These are phyloP conservation scores for Lepidurus arcticus DNA, from an alignment of 1,140 invertebrate species.

Conservation along the genomic window DNA sequence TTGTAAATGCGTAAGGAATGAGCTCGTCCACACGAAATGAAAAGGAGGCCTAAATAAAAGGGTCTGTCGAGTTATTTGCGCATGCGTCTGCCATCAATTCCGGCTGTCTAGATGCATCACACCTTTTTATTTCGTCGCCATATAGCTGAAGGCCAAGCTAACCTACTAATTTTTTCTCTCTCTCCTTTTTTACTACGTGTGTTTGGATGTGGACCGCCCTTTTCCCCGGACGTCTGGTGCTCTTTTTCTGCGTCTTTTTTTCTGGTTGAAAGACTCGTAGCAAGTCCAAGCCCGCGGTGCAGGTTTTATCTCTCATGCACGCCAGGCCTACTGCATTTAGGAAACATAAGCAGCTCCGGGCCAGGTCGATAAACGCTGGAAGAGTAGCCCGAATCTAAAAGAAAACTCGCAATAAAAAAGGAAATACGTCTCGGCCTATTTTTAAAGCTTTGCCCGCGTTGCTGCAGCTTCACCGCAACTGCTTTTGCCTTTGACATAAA, in stretches of 20 bases:
- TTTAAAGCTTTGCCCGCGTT: too few species aligned
- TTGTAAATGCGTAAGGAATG: too few species aligned
- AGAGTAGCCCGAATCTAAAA: background rate
- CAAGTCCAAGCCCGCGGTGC: background rate
- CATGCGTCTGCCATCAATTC: too few species aligned
- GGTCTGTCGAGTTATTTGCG: too few species aligned
- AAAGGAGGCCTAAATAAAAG: too few species aligned
- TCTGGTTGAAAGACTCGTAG: background rate
- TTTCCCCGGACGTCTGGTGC: background rate
- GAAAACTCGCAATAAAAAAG: background rate
- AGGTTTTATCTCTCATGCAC: constrained; percentile 18
- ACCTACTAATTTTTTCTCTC: background rate
- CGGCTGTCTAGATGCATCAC: too few species aligned
- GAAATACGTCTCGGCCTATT: background rate
- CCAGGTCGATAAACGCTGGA: background rate
- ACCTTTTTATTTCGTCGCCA: too few species aligned
- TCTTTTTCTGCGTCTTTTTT: background rate
- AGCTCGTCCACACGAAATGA: too few species aligned
- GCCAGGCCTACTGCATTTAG: background rate
- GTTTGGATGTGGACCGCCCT: background rate
- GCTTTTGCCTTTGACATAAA: too few species aligned
- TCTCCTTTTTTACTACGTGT: background rate
- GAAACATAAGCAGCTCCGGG: background rate
- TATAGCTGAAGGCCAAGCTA: background rate
- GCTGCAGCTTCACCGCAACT: too few species aligned